Evolutionary conservation across 2,797 vertebrate genomes (phyloP), one percentile per base, ranked within the genome.

Genomic region (Odontamblyopus rebecca): DNA sequence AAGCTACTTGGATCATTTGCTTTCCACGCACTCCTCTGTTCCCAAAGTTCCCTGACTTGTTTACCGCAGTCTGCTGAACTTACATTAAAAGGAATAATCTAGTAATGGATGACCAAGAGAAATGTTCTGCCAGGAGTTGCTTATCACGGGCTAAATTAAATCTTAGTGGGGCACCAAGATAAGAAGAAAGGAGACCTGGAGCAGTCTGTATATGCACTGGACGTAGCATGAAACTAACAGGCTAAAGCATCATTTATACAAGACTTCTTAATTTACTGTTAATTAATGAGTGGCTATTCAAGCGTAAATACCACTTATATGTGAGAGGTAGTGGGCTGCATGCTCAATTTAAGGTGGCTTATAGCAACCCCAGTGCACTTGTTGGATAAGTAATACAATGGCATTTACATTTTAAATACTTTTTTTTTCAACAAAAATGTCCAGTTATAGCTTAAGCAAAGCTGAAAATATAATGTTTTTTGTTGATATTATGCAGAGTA

Each of bases 31-130:
- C 29, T 59, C 12, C 53, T 70, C n/a, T 59, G 38, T 50, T 60
- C 26, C 13, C 51, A 48, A 75, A 67, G 71, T 69, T 67, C 29
- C 26, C 26, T 35, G 70, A 61, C 62, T 59, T 82, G 77, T 84
- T 85, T 81, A 84, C 16, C 59, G 19, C 56, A 67, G 64, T 75
- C 75, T 74, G 23, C n/a, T 72, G 65, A 84, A 73, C 38, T 74
- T 41, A 54, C 68, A 81, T 75, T 65, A 86, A 78, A 83, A n/a
- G 57, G 54, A 81, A 80, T 72, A 70, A 77, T 68, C 26, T 66
- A 77, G 74, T 71, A 54, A 80, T 60, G 61, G 56, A 65, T 70
- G 73, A 76, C 27, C 61, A 62, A 57, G 60, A 73, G 61, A 81
- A 73, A 78, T 73, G 44, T 27, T 71, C 51, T 48, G 65, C 59